Conservation (phyloP, 2,797 vertebrate genomes). For the Rhincodon typus region DNA sequence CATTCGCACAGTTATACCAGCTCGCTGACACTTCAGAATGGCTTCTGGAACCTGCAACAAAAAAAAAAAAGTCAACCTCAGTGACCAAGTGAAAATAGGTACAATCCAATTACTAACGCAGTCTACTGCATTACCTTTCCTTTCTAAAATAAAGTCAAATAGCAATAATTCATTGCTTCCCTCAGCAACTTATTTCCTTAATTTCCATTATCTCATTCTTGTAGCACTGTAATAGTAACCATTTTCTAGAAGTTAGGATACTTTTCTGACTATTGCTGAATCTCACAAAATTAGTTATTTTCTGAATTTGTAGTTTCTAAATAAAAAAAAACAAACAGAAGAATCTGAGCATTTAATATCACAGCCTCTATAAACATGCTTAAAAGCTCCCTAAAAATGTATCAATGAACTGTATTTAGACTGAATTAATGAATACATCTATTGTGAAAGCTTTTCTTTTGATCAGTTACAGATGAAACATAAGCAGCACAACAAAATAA, state of each 20-base stretch:
- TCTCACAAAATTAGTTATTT: background rate
- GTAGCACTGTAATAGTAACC: background rate
- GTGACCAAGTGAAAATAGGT: background rate
- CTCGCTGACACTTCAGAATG: conserved; percentile 82
- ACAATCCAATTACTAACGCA: background rate
- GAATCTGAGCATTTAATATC: background rate
- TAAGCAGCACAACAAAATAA: background rate
- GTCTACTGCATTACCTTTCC: background rate
- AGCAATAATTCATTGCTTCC: background rate
- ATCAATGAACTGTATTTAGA: background rate
- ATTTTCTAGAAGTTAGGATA: background rate
- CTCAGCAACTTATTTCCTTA: background rate
- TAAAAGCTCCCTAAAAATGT: background rate
- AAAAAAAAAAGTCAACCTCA: background rate
- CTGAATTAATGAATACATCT: background rate
- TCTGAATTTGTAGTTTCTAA: background rate
- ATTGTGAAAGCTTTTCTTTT: background rate
- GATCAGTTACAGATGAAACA: background rate
- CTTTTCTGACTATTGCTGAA: background rate
- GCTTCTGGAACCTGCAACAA: conserved; percentile 76
- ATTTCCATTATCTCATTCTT: background rate
- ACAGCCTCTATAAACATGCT: background rate
- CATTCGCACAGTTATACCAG: conserved; percentile 94
- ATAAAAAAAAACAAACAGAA: background rate
- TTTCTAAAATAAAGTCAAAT: too few species aligned